Conservation (phyloP, 1,140 invertebrate genomes). For the Drosophila insularis region DNA sequence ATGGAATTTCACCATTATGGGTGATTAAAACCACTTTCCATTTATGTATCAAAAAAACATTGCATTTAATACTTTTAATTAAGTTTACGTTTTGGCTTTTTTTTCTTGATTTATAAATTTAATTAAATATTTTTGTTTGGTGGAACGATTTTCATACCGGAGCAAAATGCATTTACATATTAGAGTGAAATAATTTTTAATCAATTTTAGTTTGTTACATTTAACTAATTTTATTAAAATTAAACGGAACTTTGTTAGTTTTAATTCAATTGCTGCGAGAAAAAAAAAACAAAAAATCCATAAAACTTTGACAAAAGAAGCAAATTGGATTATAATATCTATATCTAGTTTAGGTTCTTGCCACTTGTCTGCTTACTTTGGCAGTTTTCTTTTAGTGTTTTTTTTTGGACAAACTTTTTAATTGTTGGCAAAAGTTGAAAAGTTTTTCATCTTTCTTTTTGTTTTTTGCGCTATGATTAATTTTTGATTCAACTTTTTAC, state of each 20-base stretch:
- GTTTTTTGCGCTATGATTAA: constrained; percentile 56
- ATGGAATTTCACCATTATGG: not conserved
- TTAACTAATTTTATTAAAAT: not conserved
- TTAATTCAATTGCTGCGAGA: not conserved
- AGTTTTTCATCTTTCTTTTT: constrained; percentile 9
- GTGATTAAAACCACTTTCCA: not conserved
- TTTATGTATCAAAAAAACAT: not conserved
- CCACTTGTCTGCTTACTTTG: constrained; percentile 2
- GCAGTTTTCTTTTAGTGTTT: constrained; percentile 30
- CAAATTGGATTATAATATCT: not conserved
- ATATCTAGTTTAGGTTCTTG: not conserved
- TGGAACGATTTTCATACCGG: not conserved
- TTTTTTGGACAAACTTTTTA: constrained; percentile 36
- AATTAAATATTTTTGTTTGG: not conserved
- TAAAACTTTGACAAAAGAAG: too few species aligned
- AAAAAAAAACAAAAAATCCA: not conserved
- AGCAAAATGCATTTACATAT: not conserved
- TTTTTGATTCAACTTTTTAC: constrained; percentile 45
- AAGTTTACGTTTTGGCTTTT: not conserved
- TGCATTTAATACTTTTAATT: not conserved
- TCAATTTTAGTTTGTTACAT: not conserved
- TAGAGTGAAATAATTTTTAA: not conserved
- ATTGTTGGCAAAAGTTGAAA: constrained; percentile 57
- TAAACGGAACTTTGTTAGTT: not conserved
- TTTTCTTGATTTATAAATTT: not conserved